Conservation (phyloP, 2,888 invertebrate genomes). For the Drosophila paucipuncta region DNA sequence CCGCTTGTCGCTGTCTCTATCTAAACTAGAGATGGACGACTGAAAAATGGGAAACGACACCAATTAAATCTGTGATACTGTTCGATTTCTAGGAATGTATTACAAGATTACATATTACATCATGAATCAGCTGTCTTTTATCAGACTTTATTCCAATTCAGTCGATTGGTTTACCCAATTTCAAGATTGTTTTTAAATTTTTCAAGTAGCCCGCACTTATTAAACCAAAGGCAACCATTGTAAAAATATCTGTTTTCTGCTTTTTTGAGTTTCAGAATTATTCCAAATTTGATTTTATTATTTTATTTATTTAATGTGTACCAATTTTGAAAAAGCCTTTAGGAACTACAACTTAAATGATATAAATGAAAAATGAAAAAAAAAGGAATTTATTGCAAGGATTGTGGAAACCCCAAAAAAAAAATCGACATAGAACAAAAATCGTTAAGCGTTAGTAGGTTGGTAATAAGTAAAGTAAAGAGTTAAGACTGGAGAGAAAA, state of each 20-base stretch:
- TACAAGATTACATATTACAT: not conserved
- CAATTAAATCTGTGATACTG: not conserved
- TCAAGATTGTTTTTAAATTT: not conserved
- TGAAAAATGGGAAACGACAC: not conserved
- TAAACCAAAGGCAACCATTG: too few species aligned
- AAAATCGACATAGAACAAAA: not conserved
- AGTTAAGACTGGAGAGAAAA: not conserved
- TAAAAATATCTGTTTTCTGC: too few species aligned
- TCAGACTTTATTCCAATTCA: not conserved
- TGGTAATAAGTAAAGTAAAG: not conserved
- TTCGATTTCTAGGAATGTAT: not conserved
- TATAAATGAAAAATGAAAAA: not conserved
- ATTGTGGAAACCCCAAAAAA: not conserved
- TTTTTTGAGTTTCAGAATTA: too few species aligned
- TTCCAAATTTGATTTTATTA: not conserved
- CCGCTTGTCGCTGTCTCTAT: constrained; percentile 5
- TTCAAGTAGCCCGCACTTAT: too few species aligned
- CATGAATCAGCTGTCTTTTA: not conserved
- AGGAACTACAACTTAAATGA: not conserved
- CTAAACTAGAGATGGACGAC: constrained; percentile 6
- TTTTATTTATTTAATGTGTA: not conserved
- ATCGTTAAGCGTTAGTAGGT: not conserved
- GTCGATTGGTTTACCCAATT: not conserved
- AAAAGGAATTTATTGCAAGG: not conserved
- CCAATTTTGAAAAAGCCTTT: not conserved